Evolutionary conservation across 92 coral and sea anemone species (phyloP), one percentile per base, ranked within the genome.

Genomic region (Heteractis magnifica): DNA sequence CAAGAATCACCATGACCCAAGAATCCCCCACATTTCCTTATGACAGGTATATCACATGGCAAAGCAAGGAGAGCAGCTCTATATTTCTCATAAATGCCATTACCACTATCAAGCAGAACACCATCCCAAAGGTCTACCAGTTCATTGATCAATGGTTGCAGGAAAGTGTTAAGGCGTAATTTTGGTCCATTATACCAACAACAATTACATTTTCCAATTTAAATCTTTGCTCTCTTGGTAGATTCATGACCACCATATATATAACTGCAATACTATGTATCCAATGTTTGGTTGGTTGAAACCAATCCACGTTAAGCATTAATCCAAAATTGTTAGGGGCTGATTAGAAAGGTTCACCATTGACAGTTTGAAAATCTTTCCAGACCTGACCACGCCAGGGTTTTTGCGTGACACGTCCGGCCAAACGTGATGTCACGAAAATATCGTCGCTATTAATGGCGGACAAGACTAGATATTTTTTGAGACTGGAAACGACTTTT

Each of bases 301-400:
- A 34, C 91, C 91, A 88, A 78, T 85, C 91, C 34, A 88, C 78
- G 59, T 85, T 88, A 19, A 88, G 62, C 91, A 88, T 84, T 49
- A 83, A 79, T 49, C 84, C 91, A 88, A 87, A 82, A 11, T 52
- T 77, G 68, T 83, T 77, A 72, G 89, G 76, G 20, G 26, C 79
- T 77, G 88, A 71, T 50, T 85, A 89, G 60, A 85, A 88, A 49
- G 91, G 91, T 49, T 83, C 76, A 14, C 89, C 89, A 72, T 84
- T 82, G 23, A 85, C 89, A 70, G 41, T 20, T 77, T 84, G 79
- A 68, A 88, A 88, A 41, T 88, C 89, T 77, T 83, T 79, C 91
- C 91, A 88, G 6, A 88, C 81, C 75, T 76, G 71, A 23, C 91
- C 26, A 26, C 26, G 26, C 26, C 26, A 26, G 26, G 26, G 0